Evolutionary conservation across 2,797 vertebrate species (phyloP).

Genomic region (Tragelaphus oryx): DNA sequence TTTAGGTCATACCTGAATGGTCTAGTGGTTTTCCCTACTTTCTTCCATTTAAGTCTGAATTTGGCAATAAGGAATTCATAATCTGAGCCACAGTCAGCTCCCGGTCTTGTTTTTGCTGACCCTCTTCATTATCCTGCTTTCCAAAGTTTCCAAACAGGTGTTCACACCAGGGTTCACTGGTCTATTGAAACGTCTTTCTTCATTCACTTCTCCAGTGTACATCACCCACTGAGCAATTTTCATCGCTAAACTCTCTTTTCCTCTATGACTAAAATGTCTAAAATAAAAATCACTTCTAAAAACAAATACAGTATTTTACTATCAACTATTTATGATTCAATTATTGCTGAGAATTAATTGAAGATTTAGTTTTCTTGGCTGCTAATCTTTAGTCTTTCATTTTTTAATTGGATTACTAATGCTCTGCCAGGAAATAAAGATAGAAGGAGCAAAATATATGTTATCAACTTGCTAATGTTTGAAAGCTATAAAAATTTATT

Average conservation of each 20-base stretch:
- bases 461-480: neutral
- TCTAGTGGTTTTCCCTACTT: too few relatives aligned
- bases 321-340: conserved; percentile 21
- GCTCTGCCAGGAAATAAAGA: conserved; percentile 25
- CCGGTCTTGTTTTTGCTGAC: too few relatives aligned
- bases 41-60: too few relatives aligned
- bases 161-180: neutral
- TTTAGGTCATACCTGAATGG: too few relatives aligned
- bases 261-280: neutral
- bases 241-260: neutral
- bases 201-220: neutral
- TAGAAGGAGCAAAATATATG: neutral
- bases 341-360: neutral
- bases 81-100: too few relatives aligned
- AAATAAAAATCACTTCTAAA: conserved; percentile 3
- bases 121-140: neutral
- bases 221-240: conserved; percentile 1
- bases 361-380: conserved; percentile 5
- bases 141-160: neutral
- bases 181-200: neutral
- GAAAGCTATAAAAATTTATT: conserved; percentile 21
- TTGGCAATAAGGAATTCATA: too few relatives aligned
- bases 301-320: conserved; percentile 22
- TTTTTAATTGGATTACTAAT: conserved; percentile 33
- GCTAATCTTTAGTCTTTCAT: conserved; percentile 16